Percentiles rank a stretch among this genome's conserved stretches.
phyloP scores from a whole-genome alignment of 2,888 invertebrate genomes.

The Tachina grossa region DNA sequence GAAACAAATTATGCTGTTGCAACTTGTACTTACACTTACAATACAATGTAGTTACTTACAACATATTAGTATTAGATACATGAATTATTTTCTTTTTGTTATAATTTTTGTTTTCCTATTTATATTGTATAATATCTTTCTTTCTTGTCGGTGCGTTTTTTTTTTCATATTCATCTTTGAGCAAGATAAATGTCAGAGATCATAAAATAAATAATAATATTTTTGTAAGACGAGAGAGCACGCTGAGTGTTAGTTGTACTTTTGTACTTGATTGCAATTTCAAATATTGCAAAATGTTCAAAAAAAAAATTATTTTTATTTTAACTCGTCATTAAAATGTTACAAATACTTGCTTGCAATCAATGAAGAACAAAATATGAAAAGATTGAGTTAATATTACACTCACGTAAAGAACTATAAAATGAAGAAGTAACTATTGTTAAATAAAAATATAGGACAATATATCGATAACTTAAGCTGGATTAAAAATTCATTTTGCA shows the following conservation, averaged over 20 bases:
- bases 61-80: slow-evolving; percentile 22
- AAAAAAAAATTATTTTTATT: neutral
- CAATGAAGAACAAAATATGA: slow-evolving; percentile 11
- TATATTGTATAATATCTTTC: neutral
- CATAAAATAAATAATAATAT: slow-evolving; percentile 49
- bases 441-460: slow-evolving; percentile 20
- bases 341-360: neutral
- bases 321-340: slow-evolving; percentile 29
- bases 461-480: slow-evolving; percentile 10
- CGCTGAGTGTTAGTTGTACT: neutral
- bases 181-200: slow-evolving; percentile 47
- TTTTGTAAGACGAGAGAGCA: neutral
- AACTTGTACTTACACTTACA: slow-evolving; percentile 1
- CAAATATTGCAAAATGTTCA: slow-evolving; percentile 4
- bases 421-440: neutral
- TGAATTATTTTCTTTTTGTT: slow-evolving; percentile 34
- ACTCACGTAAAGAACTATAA: neutral
- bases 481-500: slow-evolving; percentile 2
- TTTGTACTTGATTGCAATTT: slow-evolving; percentile 21
- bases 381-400: neutral
- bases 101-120: slow-evolving; percentile 8
- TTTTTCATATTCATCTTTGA: slow-evolving; percentile 24
- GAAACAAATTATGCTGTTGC: slow-evolving; percentile 51
- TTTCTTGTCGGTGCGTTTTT: neutral
- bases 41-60: neutral